These are phyloP conservation scores for Stylophora pistillata DNA, from an alignment of 64 coral and sea anemone species.

Conservation along the genomic window DNA sequence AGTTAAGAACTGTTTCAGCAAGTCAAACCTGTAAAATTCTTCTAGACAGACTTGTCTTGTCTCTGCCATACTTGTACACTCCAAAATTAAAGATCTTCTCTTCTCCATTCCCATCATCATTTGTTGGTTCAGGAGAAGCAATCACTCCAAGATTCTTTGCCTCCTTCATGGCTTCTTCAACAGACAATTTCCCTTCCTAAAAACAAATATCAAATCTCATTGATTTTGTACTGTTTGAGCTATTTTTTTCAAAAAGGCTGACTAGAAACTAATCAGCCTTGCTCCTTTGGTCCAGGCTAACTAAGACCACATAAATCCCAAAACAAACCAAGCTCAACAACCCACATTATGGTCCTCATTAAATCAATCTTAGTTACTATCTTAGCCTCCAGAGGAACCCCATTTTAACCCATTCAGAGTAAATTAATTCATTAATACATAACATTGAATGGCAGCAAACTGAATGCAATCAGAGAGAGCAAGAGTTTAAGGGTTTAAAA, in stretches of 20 bases:
- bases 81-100: slow-evolving; percentile 98
- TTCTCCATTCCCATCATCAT: slow-evolving; percentile 36
- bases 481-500: neutral
- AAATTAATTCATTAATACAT: too few relatives aligned
- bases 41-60: slow-evolving; percentile 73
- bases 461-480: too few relatives aligned
- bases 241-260: too few relatives aligned
- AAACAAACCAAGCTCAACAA: too few relatives aligned
- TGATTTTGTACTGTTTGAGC: neutral
- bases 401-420: too few relatives aligned
- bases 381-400: too few relatives aligned
- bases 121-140: slow-evolving; percentile 27
- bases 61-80: slow-evolving; percentile 83
- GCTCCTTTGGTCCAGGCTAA: too few relatives aligned
- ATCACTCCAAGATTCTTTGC: slow-evolving; percentile 78
- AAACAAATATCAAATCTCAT: neutral
- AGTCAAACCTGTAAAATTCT: slow-evolving; percentile 87
- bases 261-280: too few relatives aligned
- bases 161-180: slow-evolving; percentile 89
- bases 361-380: too few relatives aligned
- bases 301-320: too few relatives aligned
- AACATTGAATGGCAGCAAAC: too few relatives aligned
- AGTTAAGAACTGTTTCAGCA: neutral
- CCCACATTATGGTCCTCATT: too few relatives aligned
- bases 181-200: slow-evolving; percentile 78